A percentile compares a stretch with the other conserved stretches of the same genome.
phyloP scores from a whole-genome alignment of 2,113 vertebrate species.

The Tragulus kanchil region DNA sequence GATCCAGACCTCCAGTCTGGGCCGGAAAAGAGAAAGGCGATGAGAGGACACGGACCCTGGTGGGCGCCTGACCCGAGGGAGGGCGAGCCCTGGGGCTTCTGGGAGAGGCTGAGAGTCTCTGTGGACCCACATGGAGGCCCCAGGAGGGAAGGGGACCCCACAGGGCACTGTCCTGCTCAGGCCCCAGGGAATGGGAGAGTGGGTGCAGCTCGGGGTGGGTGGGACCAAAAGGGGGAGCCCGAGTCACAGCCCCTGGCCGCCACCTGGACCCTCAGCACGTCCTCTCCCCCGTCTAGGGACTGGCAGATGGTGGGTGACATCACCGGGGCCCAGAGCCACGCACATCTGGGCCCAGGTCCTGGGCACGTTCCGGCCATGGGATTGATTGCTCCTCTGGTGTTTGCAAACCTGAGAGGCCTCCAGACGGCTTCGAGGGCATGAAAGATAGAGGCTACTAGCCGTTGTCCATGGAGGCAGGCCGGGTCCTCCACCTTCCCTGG shows the following conservation, averaged over 20 bases:
- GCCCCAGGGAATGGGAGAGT: background rate
- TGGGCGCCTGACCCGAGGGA: background rate
- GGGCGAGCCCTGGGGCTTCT: rapidly evolving
- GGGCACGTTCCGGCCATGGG: slow-evolving; percentile 77
- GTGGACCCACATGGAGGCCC: background rate
- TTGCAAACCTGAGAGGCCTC: background rate
- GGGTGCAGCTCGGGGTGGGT: background rate
- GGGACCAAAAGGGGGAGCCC: background rate
- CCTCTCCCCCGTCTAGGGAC: slow-evolving; percentile 88
- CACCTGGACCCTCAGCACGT: background rate
- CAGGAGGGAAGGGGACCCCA: background rate
- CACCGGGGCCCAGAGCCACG: slow-evolving; percentile 91
- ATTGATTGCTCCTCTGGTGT: background rate
- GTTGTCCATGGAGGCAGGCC: too few species aligned
- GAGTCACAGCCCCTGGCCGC: background rate
- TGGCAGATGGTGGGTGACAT: slow-evolving; percentile 92
- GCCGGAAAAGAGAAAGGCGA: background rate
- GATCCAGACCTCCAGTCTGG: background rate
- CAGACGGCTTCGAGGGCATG: too few species aligned
- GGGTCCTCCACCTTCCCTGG: too few species aligned
- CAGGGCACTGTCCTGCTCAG: background rate
- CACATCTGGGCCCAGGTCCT: slow-evolving; percentile 91
- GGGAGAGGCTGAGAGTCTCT: background rate
- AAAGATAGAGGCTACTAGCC: too few species aligned
- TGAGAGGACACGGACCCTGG: background rate